Evolutionary conservation across 2,888 invertebrate species (phyloP), one percentile per base, ranked within the genome.

Genomic region (Drosophila mulleri): DNA sequence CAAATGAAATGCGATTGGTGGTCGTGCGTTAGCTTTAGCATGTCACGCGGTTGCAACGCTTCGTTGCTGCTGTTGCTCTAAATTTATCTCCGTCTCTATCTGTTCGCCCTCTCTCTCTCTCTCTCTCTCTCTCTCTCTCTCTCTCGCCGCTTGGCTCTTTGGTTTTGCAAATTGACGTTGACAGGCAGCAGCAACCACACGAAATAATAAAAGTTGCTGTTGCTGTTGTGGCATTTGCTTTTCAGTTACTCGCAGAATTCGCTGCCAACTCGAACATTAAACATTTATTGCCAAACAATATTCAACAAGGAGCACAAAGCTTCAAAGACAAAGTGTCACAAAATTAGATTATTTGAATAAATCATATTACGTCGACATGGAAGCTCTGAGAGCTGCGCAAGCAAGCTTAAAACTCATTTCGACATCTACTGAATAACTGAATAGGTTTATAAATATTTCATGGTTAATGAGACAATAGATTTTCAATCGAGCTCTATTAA

Each of bases 141-240:
- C n/a, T n/a, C 12, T 23, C n/a, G 12, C 14, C 20, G 3, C 2
- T 3, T 8, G 12, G 12, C 29, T 32, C 18, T 52, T 67, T 65
- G 65, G 62, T 56, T 64, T 61, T 68, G 50, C 48, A 72, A 82
- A 82, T 80, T 74, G 75, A 80, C 65, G 73, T 76, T 83, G 81
- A 76, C 81, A 80, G 75, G 61, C 74, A 54, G 20, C 50, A 26
- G 14, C n/a, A 57, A 14, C 50, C 32, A 50, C 32, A 35, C 8
- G 20, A 35, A 18, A 35, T 58, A 52, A 6, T 18, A 52, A 50
- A 52, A 42, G 20, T 37, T 53, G 37, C 23, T 52, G 35, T 16
- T 52, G n/a, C 16, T 37, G 18, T 52, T 52, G 35, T 52, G 12
- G 44, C 45, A 42, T 29, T 47, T 63, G 45, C 47, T 39, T 39